Percentiles rank a stretch among this genome's conserved stretches.
These are phyloP conservation scores for Rousettus madagascariensis DNA, from an alignment of 2,797 vertebrate species.

Conservation along the genomic window DNA sequence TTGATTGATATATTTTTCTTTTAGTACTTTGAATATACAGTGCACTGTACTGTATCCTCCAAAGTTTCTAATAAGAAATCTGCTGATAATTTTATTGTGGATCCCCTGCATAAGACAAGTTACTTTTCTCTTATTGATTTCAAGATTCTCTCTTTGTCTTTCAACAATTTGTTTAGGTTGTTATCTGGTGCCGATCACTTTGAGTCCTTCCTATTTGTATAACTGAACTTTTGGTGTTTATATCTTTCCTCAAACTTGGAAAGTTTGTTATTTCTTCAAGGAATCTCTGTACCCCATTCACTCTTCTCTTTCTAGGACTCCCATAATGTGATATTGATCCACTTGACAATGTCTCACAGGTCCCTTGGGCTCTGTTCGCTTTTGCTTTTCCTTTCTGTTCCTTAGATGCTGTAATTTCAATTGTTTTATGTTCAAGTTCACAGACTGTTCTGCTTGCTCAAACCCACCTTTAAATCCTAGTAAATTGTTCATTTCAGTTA, in stretches of 20 bases:
- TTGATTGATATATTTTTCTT: background rate
- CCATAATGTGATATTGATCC: background rate
- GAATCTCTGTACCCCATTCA: background rate
- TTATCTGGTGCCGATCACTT: background rate
- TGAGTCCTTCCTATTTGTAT: background rate
- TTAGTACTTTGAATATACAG: background rate
- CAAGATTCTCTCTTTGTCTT: background rate
- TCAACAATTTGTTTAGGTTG: background rate
- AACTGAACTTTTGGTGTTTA: background rate
- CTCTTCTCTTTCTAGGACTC: background rate
- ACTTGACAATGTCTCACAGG: background rate
- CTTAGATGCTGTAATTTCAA: background rate
- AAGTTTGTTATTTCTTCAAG: slow-evolving; percentile 7
- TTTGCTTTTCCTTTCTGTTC: background rate
- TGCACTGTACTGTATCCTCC: background rate
- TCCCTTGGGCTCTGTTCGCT: background rate
- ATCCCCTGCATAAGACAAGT: background rate
- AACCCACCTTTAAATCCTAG: background rate
- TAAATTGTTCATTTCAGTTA: background rate
- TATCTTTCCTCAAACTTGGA: background rate
- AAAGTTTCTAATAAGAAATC: background rate
- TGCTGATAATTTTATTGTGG: background rate
- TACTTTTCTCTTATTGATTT: background rate
- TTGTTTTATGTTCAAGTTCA: background rate
- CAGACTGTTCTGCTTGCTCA: background rate